Conservation (phyloP, 2,888 invertebrate genomes). For the Argyresthia albistria region DNA sequence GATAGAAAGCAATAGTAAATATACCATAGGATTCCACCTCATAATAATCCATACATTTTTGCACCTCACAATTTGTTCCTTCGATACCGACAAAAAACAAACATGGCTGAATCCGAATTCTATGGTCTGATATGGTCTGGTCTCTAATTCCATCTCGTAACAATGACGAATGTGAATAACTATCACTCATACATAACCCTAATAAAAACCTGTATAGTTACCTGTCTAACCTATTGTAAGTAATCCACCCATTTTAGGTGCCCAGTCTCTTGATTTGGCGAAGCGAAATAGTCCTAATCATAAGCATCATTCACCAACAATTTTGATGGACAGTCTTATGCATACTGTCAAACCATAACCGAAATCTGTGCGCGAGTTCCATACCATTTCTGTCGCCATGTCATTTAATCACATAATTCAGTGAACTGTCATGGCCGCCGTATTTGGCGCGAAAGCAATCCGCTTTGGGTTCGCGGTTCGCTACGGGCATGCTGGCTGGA, state of each 20-base stretch:
- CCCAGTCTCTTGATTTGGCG: slow-evolving; percentile 29
- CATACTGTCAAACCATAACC: slow-evolving; percentile 31
- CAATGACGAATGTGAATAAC: background rate
- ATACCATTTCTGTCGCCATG: slow-evolving; percentile 41
- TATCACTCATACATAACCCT: background rate
- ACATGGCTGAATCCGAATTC: no score
- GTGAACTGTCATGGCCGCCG: slow-evolving; percentile 59
- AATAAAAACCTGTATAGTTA: background rate
- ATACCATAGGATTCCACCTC: no score
- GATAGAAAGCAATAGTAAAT: no score
- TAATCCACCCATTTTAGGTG: no score
- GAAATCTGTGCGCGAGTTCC: slow-evolving; percentile 36
- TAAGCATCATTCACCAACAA: slow-evolving; percentile 30
- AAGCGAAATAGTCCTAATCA: slow-evolving; percentile 44
- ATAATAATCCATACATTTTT: no score
- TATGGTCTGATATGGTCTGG: no score
- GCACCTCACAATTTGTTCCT: no score
- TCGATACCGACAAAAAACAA: no score
- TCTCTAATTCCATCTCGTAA: no score
- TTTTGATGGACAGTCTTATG: slow-evolving; percentile 36
- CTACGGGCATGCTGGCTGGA: slow-evolving; percentile 50
- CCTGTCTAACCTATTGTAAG: background rate
- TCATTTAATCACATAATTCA: slow-evolving; percentile 66
- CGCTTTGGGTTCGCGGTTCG: slow-evolving; percentile 17
- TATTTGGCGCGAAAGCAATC: slow-evolving; percentile 71